Percentiles rank a stretch among this genome's conserved stretches.
Conservation (phyloP, 2,888 invertebrate genomes). For the Idaea dimidiata region DNA sequence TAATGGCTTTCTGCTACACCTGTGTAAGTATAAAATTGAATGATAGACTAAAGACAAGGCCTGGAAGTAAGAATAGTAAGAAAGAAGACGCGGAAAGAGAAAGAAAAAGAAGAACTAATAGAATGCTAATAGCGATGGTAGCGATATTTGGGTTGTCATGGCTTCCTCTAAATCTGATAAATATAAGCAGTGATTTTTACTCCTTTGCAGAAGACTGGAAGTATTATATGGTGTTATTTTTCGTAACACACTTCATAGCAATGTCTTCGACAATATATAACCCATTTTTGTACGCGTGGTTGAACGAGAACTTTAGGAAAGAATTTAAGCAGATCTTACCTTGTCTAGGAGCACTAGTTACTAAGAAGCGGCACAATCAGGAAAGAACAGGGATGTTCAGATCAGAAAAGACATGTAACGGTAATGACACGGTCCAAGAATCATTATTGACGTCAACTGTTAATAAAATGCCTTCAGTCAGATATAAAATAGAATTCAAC, state of each 20-base stretch:
- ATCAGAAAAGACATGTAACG: constrained; percentile 74
- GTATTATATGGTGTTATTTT: constrained; percentile 89
- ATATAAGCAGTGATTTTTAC: constrained; percentile 86
- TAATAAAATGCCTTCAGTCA: constrained; percentile 67
- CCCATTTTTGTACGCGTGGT: constrained; percentile 96
- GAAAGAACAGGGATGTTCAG: constrained; percentile 71
- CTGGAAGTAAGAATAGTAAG: constrained; percentile 86
- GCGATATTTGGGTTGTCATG: constrained; percentile 93
- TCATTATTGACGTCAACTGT: constrained; percentile 69
- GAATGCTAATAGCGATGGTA: constrained; percentile 96
- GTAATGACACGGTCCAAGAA: constrained; percentile 74
- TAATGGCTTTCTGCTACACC: constrained; percentile 93
- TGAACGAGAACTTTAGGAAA: constrained; percentile 96
- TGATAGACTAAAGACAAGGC: constrained; percentile 86
- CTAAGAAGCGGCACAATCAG: constrained; percentile 64
- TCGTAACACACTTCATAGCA: constrained; percentile 91
- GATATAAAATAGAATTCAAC: constrained; percentile 70
- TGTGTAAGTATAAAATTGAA: constrained; percentile 89
- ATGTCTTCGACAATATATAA: constrained; percentile 98
- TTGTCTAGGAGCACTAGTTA: constrained; percentile 78
- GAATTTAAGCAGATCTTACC: constrained; percentile 90
- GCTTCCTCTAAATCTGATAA: constrained; percentile 90
- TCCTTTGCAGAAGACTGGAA: constrained; percentile 83
- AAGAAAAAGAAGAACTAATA: constrained; percentile 89
- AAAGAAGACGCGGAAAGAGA: constrained; percentile 90